Evolutionary conservation across 1,140 invertebrate species (phyloP).

Genomic region (Phortica variegata): DNA sequence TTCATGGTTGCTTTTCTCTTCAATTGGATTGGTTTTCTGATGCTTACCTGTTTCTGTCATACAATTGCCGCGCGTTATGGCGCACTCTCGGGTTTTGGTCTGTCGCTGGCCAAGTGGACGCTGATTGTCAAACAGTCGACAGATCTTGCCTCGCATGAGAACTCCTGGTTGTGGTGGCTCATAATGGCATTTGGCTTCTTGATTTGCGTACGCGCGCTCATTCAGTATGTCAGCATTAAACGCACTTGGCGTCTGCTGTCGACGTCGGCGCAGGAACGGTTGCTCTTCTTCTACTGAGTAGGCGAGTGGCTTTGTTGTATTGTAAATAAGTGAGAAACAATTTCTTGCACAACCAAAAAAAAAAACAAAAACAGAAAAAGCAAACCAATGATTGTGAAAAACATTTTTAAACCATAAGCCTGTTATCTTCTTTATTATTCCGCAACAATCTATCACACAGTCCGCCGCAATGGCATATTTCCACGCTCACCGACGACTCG

Average conservation of each 20-base stretch:
- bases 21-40: slow-evolving; percentile 92
- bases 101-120: slow-evolving; percentile 92
- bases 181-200: slow-evolving; percentile 87
- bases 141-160: slow-evolving; percentile 79
- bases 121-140: slow-evolving; percentile 89
- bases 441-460: too few species aligned
- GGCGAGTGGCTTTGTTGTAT: too few species aligned
- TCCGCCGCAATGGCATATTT: too few species aligned
- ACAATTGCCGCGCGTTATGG: slow-evolving; percentile 91
- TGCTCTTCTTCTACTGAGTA: slow-evolving; percentile 81
- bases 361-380: too few species aligned
- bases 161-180: slow-evolving; percentile 87
- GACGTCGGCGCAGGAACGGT: slow-evolving; percentile 78
- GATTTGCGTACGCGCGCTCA: slow-evolving; percentile 82
- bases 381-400: too few species aligned
- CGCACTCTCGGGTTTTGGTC: slow-evolving; percentile 86
- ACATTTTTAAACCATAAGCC: too few species aligned
- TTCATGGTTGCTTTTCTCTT: slow-evolving; percentile 88
- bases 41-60: slow-evolving; percentile 90
- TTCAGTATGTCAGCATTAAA: slow-evolving; percentile 89
- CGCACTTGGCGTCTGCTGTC: slow-evolving; percentile 84
- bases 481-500: too few species aligned
- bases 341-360: too few species aligned
- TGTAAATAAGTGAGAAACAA: too few species aligned
- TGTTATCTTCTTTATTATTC: too few species aligned